Evolutionary conservation across 2,888 invertebrate species (phyloP).

Genomic region (Latrodectus elegans): DNA sequence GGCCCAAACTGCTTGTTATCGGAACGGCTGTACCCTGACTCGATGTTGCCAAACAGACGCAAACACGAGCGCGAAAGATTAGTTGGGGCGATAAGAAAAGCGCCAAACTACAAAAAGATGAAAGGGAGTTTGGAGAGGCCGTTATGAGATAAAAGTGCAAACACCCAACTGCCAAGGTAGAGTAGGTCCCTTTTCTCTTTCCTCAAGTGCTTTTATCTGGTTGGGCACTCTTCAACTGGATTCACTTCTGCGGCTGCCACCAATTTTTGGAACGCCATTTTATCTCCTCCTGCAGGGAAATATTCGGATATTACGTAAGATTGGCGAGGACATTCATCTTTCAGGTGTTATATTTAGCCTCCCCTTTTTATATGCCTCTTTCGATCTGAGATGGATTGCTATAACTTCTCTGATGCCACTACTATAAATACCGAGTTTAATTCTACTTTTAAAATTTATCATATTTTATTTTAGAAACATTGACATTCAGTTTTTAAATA

Average conservation of each 20-base stretch:
- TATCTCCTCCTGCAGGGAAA: background rate
- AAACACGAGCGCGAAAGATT: conserved; percentile 26
- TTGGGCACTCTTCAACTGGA: background rate
- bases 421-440: too few relatives aligned
- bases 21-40: conserved; percentile 10
- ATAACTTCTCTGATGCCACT: too few relatives aligned
- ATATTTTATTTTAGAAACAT: too few relatives aligned
- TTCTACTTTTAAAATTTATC: too few relatives aligned
- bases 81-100: conserved; percentile 3
- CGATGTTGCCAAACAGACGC: conserved; percentile 26
- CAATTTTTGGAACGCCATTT: background rate
- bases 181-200: background rate
- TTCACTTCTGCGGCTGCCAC: background rate
- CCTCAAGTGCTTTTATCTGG: background rate
- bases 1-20: conserved; percentile 3
- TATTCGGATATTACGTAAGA: background rate
- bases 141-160: conserved; percentile 1
- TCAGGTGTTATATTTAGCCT: background rate
- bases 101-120: background rate
- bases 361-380: too few relatives aligned
- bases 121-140: background rate
- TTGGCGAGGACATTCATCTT: background rate
- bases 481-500: too few relatives aligned
- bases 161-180: background rate
- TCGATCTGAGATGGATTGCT: too few relatives aligned